These are phyloP conservation scores for Cotesia chilonis DNA, from an alignment of 1,140 invertebrate genomes.

Conservation along the genomic window DNA sequence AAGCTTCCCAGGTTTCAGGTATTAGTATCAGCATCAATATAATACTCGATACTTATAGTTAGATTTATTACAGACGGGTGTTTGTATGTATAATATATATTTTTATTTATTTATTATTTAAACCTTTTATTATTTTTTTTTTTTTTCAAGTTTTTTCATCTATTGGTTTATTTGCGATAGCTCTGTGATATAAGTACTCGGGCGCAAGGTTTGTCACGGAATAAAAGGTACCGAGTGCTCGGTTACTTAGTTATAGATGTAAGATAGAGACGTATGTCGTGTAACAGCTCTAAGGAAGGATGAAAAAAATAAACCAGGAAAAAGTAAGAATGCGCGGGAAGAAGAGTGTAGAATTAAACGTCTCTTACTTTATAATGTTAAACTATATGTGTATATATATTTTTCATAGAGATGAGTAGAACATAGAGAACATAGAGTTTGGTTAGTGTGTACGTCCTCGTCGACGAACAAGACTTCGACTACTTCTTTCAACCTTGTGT, in stretches of 20 bases:
- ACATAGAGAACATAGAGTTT: too few relatives aligned
- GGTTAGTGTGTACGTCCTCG: too few relatives aligned
- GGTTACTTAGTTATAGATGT: constrained; percentile 44
- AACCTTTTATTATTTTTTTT: not conserved
- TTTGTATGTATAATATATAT: not conserved
- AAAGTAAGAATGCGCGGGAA: constrained; percentile 42
- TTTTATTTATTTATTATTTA: not conserved
- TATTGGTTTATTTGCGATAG: not conserved
- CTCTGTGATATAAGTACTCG: constrained; percentile 10
- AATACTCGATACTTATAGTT: too few relatives aligned
- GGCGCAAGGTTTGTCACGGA: constrained; percentile 18
- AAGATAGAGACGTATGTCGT: constrained; percentile 44
- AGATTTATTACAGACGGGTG: too few relatives aligned
- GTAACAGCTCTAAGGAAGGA: constrained; percentile 8
- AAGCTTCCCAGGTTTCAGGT: not conserved
- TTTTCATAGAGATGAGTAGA: not conserved
- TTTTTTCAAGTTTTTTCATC: not conserved
- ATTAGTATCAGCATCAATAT: not conserved
- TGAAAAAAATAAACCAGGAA: constrained; percentile 44
- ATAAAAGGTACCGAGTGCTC: not conserved
- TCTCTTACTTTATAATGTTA: not conserved
- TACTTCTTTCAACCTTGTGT: constrained; percentile 4
- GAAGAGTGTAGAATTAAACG: constrained; percentile 25
- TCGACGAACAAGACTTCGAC: not conserved
- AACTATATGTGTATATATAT: too few relatives aligned